Base-by-base conservation (phyloP, 2,888 invertebrate genomes). In the Cabera pusaria region DNA sequence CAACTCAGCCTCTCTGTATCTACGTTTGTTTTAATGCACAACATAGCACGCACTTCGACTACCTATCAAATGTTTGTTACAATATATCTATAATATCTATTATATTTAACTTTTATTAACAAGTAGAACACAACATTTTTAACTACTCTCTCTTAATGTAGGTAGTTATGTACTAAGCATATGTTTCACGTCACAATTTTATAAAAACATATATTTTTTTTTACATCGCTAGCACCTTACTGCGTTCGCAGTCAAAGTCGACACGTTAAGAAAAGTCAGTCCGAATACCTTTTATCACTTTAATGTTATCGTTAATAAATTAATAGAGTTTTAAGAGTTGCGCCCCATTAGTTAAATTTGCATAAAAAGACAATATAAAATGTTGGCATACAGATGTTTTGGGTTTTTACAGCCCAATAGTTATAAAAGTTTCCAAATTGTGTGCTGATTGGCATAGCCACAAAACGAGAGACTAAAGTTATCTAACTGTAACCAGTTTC, bases 251-350 rank as follows among this genome's bases (percentile, higher is more conserved):
- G 19, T 28, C 18, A 21, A 18, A 9, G 18, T 24, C 7, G 7
- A 7, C 24, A 24, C 4, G 18, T 20, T 25, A 22, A 8, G 2
- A 24, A 11, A 21, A 17, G 9, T 27, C 28, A 40, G 19, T 31
- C 29, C 29, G 18, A 35, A 26, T 37, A 46, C 23, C 36, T 52
- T 52, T 42, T 40, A 49, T 47, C 47, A 64, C 55, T 69, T 68
- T 72, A 77, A 66, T 77, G 80, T 81, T 82, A 70, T 76, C 75
- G 79, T 80, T 81, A 65, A 68, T 64, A 72, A 73, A 75, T 71
- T 64, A 60, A 66, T 80, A 82, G 76, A 67, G 72, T 77, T 68
- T 71, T 81, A 82, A 81, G 82, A 73, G 72, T 81, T 78, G 70
- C 70, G 81, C 81, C 82, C 78, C 73, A 72, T 62, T 65, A 53